phyloP scores from a whole-genome alignment of 2,888 invertebrate species.

The Electrophaes corylata region DNA sequence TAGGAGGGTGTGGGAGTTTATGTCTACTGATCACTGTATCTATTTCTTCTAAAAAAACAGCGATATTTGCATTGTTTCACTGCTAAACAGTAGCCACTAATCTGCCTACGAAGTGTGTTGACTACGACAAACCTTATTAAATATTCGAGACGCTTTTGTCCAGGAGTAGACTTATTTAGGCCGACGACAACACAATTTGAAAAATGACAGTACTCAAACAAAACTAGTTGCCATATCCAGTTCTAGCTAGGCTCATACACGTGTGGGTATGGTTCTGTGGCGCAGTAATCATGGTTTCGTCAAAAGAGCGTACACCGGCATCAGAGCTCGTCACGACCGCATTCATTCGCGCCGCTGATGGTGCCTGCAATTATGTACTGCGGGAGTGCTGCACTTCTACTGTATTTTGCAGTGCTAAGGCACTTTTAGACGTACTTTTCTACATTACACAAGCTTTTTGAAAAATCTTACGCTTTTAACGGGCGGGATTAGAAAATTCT shows the following conservation, averaged over 20 bases:
- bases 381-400: conserved; percentile 45
- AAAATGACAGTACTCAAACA: no score
- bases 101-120: no score
- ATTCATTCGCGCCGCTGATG: conserved; percentile 70
- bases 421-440: conserved; percentile 4
- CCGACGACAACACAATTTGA: no score
- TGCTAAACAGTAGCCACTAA: no score
- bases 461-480: neutral
- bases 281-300: conserved; percentile 78
- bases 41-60: no score
- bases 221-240: conserved; percentile 16
- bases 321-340: conserved; percentile 69
- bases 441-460: neutral
- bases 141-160: no score
- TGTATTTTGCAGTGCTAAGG: conserved; percentile 37
- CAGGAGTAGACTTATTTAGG: no score
- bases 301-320: conserved; percentile 72
- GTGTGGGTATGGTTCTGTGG: conserved; percentile 63
- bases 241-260: conserved; percentile 35
- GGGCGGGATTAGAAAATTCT: no score
- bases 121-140: no score
- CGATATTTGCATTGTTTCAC: no score
- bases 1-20: no score
- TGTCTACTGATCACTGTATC: no score
- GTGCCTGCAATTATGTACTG: conserved; percentile 70